phyloP scores from a whole-genome alignment of 2,888 invertebrate genomes.

The Tenthredo livida region DNA sequence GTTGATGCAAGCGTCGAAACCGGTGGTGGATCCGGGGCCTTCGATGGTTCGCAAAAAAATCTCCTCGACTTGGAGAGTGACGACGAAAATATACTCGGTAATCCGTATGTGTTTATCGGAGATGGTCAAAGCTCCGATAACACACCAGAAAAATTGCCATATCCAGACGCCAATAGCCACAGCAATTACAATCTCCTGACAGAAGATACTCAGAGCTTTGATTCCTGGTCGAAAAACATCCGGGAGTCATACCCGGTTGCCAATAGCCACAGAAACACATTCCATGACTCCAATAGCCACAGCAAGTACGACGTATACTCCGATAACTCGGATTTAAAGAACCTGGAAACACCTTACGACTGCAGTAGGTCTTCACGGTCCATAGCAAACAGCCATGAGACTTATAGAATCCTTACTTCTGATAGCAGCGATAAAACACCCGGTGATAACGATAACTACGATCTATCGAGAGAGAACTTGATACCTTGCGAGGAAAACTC shows the following conservation, averaged over 20 bases:
- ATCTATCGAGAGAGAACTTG: conserved; percentile 55
- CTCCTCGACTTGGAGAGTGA: conserved; percentile 60
- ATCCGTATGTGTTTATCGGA: conserved; percentile 63
- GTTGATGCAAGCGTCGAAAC: conserved; percentile 43
- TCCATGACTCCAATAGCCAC: conserved; percentile 62
- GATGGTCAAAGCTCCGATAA: conserved; percentile 59
- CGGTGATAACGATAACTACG: conserved; percentile 45
- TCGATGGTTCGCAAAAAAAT: conserved; percentile 56
- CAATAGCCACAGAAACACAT: conserved; percentile 63
- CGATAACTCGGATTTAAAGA: conserved; percentile 55
- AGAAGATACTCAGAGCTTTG: conserved; percentile 55
- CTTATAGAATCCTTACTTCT: conserved; percentile 60
- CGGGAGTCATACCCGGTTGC: conserved; percentile 56
- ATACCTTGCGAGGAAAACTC: conserved; percentile 56
- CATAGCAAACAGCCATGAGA: conserved; percentile 68
- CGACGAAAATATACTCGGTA: conserved; percentile 60
- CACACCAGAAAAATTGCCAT: conserved; percentile 59
- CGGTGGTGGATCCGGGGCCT: conserved; percentile 45
- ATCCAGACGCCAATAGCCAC: conserved; percentile 65
- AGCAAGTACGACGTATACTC: conserved; percentile 61
- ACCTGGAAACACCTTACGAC: conserved; percentile 57
- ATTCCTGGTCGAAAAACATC: conserved; percentile 7
- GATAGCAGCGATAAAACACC: conserved; percentile 60
- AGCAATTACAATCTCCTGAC: conserved; percentile 62
- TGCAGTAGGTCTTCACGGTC: conserved; percentile 60